phyloP scores from a whole-genome alignment of 2,797 vertebrate species.

The Poeciliopsis turneri region DNA sequence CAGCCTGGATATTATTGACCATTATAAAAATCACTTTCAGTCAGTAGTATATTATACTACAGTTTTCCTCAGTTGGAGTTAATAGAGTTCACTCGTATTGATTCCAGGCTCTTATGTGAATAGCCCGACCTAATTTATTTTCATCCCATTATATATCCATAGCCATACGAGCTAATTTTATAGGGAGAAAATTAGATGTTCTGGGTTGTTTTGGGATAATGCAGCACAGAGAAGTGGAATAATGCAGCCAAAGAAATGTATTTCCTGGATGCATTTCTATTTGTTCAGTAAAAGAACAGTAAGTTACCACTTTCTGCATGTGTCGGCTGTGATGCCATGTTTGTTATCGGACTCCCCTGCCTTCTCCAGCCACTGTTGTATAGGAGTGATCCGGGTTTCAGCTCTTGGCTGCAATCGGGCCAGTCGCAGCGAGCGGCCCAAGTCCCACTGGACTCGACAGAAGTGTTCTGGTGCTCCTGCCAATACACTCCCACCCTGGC shows the following conservation, averaged over 20 bases:
- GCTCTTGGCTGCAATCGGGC: conserved; percentile 74
- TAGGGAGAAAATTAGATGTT: conserved; percentile 41
- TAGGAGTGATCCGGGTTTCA: conserved; percentile 70
- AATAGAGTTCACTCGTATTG: conserved; percentile 63
- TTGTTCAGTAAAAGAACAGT: conserved; percentile 70
- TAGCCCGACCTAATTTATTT: conserved; percentile 56
- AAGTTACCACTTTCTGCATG: conserved; percentile 52
- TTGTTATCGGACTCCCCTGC: conserved; percentile 68
- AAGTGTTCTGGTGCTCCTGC: conserved; percentile 79
- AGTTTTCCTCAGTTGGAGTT: conserved; percentile 46
- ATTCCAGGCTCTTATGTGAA: conserved; percentile 52
- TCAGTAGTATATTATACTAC: conserved; percentile 54
- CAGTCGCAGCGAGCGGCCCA: conserved; percentile 73
- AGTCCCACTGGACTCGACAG: conserved; percentile 80
- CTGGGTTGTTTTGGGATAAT: conserved; percentile 23
- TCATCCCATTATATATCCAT: conserved; percentile 40
- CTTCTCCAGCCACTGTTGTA: conserved; percentile 66
- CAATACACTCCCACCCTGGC: conserved; percentile 82
- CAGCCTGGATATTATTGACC: conserved; percentile 30
- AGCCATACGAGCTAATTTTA: conserved; percentile 41
- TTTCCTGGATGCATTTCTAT: conserved; percentile 35
- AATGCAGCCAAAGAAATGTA: conserved; percentile 20
- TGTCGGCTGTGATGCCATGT: conserved; percentile 65
- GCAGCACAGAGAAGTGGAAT: neutral
- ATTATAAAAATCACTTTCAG: conserved; percentile 46